Percentiles rank a stretch among this genome's conserved stretches.
phyloP scores from a whole-genome alignment of 2,888 invertebrate genomes.

The Nineta flava region DNA sequence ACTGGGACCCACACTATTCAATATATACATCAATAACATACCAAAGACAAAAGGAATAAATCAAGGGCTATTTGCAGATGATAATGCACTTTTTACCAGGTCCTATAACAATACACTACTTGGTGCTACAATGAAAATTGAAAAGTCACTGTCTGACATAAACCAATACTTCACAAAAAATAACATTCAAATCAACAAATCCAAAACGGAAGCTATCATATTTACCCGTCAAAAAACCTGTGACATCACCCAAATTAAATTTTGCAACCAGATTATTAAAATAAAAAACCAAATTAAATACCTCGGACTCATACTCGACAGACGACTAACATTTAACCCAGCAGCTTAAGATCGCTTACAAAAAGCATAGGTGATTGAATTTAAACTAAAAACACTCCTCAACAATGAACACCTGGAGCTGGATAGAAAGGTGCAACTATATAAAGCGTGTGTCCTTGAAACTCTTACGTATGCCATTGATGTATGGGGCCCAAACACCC shows the following conservation, averaged over 20 bases:
- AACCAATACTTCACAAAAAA: not conserved
- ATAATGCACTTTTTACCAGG: constrained; percentile 11
- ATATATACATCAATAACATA: constrained; percentile 14
- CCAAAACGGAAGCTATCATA: not conserved
- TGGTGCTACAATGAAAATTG: not conserved
- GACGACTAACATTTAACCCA: too few relatives aligned
- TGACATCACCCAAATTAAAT: not conserved
- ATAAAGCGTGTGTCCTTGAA: too few relatives aligned
- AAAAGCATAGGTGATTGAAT: too few relatives aligned
- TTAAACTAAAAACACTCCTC: too few relatives aligned
- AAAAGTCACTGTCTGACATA: not conserved
- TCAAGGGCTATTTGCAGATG: constrained; percentile 10
- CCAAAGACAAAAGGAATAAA: constrained; percentile 9
- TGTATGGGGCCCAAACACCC: too few relatives aligned
- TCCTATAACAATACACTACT: not conserved
- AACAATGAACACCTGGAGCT: too few relatives aligned
- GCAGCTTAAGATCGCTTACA: too few relatives aligned
- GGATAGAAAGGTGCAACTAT: too few relatives aligned
- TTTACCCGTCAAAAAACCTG: not conserved
- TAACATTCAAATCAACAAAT: not conserved
- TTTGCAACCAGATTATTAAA: not conserved
- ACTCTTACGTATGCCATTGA: too few relatives aligned
- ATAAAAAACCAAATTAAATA: not conserved
- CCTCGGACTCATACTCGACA: not conserved
- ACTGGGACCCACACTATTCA: constrained; percentile 14